Percentiles rank a stretch among this genome's conserved stretches.
These are phyloP conservation scores for Taenioides sp. DNA, from an alignment of 2,797 vertebrate genomes.

Conservation along the genomic window DNA sequence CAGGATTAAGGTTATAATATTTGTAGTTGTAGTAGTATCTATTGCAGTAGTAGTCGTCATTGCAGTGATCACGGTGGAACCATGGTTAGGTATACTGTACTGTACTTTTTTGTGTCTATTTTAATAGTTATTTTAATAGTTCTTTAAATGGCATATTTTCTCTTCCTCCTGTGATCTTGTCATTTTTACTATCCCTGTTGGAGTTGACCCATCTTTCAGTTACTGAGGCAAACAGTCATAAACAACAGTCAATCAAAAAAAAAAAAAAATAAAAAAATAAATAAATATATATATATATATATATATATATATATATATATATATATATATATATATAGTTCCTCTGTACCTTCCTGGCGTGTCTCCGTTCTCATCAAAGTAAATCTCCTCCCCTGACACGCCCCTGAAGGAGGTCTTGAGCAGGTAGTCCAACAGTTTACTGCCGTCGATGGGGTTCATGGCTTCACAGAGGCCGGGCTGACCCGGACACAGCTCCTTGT, in stretches of 20 bases:
- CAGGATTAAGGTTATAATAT: no score
- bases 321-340: no score
- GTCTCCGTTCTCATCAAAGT: constrained; percentile 97
- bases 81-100: background rate
- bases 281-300: no score
- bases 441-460: constrained; percentile 97
- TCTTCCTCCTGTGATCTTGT: no score
- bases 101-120: background rate
- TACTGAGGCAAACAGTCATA: no score
- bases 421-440: constrained; percentile 92
- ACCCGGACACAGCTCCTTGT: constrained; percentile 85
- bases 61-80: background rate
- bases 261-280: no score
- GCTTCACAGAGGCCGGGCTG: constrained; percentile 91
- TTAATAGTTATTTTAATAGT: no score
- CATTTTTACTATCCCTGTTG: no score
- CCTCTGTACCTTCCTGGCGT: constrained; percentile 92
- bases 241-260: no score
- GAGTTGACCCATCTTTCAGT: no score
- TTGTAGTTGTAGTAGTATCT: background rate
- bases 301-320: no score
- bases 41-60: background rate
- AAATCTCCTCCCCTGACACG: constrained; percentile 95
- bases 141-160: no score
- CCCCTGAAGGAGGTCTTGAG: constrained; percentile 93